These are phyloP conservation scores for Chionis minor DNA, from an alignment of 2,113 vertebrate genomes.

Conservation along the genomic window DNA sequence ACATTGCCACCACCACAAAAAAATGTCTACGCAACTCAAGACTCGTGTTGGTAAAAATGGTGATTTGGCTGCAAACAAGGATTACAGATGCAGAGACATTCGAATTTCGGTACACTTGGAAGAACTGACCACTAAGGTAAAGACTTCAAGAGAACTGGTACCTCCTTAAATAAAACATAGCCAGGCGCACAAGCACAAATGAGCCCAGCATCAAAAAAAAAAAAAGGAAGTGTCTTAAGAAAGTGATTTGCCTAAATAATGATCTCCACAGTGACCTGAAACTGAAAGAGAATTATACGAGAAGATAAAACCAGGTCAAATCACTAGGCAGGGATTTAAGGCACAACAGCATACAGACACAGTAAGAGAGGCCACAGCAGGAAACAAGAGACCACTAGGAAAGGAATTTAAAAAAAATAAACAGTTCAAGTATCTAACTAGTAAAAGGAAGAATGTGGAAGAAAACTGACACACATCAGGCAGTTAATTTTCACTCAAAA, in stretches of 20 bases:
- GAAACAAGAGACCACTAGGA: neutral
- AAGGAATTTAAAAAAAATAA: neutral
- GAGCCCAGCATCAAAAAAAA: neutral
- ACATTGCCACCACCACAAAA: neutral
- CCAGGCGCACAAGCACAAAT: neutral
- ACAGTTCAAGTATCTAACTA: neutral
- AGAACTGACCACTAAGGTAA: neutral
- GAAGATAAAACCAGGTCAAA: neutral
- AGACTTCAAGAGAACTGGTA: neutral
- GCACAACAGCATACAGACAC: neutral
- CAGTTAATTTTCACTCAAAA: neutral
- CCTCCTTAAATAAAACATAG: neutral
- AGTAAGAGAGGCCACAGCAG: neutral
- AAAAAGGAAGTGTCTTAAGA: neutral
- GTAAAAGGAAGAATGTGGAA: neutral
- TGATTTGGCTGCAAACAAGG: neutral
- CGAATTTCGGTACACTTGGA: neutral
- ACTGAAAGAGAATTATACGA: neutral
- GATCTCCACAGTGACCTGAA: neutral
- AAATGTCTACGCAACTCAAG: neutral
- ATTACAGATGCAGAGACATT: neutral
- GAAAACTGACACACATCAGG: neutral
- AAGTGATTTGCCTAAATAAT: neutral
- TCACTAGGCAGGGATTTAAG: neutral
- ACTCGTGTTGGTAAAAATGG: fast-evolving